Evolutionary conservation across 2,113 vertebrate species (phyloP).

Genomic region (Myotis brandtii): DNA sequence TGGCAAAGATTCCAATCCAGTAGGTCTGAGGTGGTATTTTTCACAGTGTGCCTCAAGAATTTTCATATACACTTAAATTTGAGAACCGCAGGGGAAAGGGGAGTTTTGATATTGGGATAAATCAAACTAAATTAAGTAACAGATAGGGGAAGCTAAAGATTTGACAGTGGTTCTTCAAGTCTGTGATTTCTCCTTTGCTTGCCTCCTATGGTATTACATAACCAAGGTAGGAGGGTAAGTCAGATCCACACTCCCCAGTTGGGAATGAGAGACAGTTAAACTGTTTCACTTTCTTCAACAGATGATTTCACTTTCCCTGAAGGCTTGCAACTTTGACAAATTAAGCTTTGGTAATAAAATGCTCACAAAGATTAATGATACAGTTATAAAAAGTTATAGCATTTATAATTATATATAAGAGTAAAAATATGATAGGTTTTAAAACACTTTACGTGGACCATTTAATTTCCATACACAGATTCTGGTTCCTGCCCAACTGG

Average conservation of each 20-base stretch:
- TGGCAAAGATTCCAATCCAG: background rate
- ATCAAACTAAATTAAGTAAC: background rate
- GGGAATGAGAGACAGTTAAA: constrained; percentile 15
- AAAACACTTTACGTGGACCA: constrained; percentile 58
- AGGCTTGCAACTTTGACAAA: constrained; percentile 64
- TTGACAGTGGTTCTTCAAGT: background rate
- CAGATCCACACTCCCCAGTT: background rate
- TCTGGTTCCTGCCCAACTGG: constrained; percentile 42
- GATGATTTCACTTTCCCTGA: constrained; percentile 66
- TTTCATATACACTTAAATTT: background rate
- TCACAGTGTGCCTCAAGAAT: background rate
- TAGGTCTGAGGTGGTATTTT: background rate
- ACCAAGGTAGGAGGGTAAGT: background rate
- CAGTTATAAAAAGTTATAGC: constrained; percentile 66
- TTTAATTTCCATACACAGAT: constrained; percentile 66
- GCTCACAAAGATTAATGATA: constrained; percentile 60
- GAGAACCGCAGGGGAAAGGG: background rate
- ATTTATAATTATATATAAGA: constrained; percentile 71
- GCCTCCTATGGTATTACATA: background rate
- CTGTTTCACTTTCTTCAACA: background rate
- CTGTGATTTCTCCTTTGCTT: background rate
- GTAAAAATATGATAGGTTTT: constrained; percentile 50
- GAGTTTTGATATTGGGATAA: constrained; percentile 3
- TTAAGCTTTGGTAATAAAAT: constrained; percentile 70
- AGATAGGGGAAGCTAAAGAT: background rate